phyloP scores from a whole-genome alignment of 2,797 vertebrate genomes.

The Protosalanx chinensis region DNA sequence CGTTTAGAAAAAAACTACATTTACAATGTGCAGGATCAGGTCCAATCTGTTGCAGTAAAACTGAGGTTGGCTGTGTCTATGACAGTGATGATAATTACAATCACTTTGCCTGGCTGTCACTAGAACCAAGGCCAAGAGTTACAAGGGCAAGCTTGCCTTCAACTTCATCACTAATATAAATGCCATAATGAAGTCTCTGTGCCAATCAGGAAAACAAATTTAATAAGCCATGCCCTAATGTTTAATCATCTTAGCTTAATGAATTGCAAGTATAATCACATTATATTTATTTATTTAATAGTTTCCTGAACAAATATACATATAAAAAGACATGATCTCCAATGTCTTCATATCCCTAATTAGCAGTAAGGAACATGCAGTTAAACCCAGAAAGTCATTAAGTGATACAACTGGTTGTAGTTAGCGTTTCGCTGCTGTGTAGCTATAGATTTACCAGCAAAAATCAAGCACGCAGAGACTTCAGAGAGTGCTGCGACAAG shows the following conservation, averaged over 20 bases:
- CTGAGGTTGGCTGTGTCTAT: constrained; percentile 15
- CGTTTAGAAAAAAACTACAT: neutral
- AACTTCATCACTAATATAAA: constrained; percentile 34
- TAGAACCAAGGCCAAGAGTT: constrained; percentile 28
- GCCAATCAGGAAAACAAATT: constrained; percentile 48
- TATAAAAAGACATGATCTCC: neutral
- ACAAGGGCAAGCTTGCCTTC: constrained; percentile 13
- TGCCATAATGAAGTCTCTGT: constrained; percentile 29
- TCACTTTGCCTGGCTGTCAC: constrained; percentile 24
- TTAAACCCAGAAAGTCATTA: neutral
- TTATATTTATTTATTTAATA: constrained; percentile 26
- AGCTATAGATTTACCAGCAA: neutral
- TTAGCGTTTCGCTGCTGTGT: neutral
- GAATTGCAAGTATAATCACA: constrained; percentile 52
- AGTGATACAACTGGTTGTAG: no score
- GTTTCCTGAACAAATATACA: no score
- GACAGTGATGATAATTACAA: constrained; percentile 32
- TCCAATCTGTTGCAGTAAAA: constrained; percentile 23
- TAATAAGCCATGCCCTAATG: constrained; percentile 59
- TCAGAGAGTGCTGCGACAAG: constrained; percentile 22
- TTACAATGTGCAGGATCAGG: constrained; percentile 24
- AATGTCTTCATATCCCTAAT: neutral
- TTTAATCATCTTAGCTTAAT: constrained; percentile 45
- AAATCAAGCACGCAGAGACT: neutral
- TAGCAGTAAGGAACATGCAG: neutral